phyloP scores from a whole-genome alignment of 2,888 invertebrate species.

The Argyra leucocephala region DNA sequence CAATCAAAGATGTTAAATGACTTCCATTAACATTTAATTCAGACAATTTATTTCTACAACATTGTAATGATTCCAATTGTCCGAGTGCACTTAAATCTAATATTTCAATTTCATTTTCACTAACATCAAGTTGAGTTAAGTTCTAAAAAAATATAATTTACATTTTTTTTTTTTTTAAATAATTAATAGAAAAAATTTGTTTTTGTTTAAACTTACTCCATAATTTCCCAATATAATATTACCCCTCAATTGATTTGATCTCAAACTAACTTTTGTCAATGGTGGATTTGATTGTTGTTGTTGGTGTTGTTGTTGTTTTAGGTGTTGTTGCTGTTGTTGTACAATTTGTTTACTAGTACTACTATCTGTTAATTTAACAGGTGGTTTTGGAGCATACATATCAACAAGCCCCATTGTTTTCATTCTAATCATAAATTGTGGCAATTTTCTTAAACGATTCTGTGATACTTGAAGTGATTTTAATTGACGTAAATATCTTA shows the following conservation, averaged over 20 bases:
- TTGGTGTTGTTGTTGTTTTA: not conserved
- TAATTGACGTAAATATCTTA: constrained; percentile 52
- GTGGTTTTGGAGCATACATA: constrained; percentile 23
- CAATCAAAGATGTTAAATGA: constrained; percentile 62
- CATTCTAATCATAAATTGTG: constrained; percentile 48
- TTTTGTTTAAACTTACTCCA: constrained; percentile 51
- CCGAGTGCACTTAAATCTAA: constrained; percentile 71
- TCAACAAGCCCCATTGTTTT: constrained; percentile 43
- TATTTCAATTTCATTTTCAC: constrained; percentile 73
- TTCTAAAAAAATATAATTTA: constrained; percentile 49
- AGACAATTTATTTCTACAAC: constrained; percentile 65
- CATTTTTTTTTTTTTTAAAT: constrained; percentile 13
- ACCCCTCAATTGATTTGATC: constrained; percentile 69
- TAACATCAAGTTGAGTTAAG: constrained; percentile 70
- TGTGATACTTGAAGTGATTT: constrained; percentile 51
- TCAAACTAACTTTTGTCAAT: constrained; percentile 62
- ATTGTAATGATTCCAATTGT: constrained; percentile 65
- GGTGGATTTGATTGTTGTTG: constrained; percentile 37
- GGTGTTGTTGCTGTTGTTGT: too few relatives aligned
- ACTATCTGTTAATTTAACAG: not conserved
- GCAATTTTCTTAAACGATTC: constrained; percentile 47
- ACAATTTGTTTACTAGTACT: not conserved
- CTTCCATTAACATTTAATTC: constrained; percentile 71
- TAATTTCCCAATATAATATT: constrained; percentile 78
- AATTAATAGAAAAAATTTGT: not conserved